Base-by-base conservation (phyloP, 2,797 vertebrate species). In the Cirrhinus mrigala region DNA sequence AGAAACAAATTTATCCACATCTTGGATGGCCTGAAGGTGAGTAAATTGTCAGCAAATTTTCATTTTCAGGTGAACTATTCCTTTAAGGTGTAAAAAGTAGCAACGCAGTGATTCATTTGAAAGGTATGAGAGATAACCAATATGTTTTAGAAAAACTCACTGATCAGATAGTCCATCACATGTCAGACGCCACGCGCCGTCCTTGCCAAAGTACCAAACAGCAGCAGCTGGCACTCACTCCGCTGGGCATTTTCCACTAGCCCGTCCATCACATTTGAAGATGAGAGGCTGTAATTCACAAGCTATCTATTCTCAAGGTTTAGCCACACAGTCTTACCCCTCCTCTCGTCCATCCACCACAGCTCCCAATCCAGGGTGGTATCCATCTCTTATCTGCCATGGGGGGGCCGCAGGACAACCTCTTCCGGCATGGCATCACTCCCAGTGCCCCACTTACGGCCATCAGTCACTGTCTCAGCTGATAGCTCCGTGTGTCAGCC, bases 401-500 rank as follows among this genome's bases (percentile, higher is more conserved):
- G 68, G 83, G 84, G 83, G 85, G 88, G 82, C 86, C 88, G 77
- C 87, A 90, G 87, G 86, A 70, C 15, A 84, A 82, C 85, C 90
- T 85, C 90, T 85, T 60, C 90, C 77, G 64, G 82, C 90, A 88
- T 87, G 74, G 74, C 87, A 87, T 75, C 88, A 86, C n/a, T 81
- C 68, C 68, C 69, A 16, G 24, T 24, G 44, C 83, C 91, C 71
- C 90, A 88, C 88, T 58, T 87, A 64, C 90, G 80, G 84, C 90
- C 90, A 96, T 95, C 95, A 92, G 93, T 94, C 93, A 93, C 84
- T 62, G 90, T 92, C 92, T 85, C 87, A 88, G 90, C 82, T 91
- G 94, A 94, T 94, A 93, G 93, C 91, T 71, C 89, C 84, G 82
- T 89, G 91, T 90, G 89, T 94, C 93, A 91, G 90, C 87, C 82